Conservation (phyloP, 1,140 invertebrate genomes). For the Drosophila funebris region DNA sequence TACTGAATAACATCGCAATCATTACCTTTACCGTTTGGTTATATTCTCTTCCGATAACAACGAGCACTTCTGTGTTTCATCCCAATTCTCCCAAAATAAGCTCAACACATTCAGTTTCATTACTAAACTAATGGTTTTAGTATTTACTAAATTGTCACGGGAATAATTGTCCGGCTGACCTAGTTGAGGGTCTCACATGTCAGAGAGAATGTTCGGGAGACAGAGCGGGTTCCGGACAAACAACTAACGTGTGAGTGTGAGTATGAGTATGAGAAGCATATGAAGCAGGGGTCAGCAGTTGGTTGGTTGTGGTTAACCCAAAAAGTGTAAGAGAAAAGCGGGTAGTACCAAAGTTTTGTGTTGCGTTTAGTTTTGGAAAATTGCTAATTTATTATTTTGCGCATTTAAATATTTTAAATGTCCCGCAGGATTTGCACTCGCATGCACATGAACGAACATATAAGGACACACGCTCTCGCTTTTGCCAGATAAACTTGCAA, state of each 20-base stretch:
- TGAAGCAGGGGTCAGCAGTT: neutral
- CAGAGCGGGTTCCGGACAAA: neutral
- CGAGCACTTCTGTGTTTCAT: neutral
- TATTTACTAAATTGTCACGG: slow-evolving; percentile 46
- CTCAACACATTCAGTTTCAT: slow-evolving; percentile 5
- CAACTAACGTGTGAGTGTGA: no score
- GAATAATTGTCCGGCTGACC: slow-evolving; percentile 38
- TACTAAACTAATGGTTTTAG: slow-evolving; percentile 41
- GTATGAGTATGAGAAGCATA: neutral
- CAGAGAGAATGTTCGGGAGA: slow-evolving; percentile 30
- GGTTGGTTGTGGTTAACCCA: slow-evolving; percentile 1
- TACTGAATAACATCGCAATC: slow-evolving; percentile 7
- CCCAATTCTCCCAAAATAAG: neutral
- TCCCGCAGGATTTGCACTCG: slow-evolving; percentile 64
- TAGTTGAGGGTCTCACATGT: slow-evolving; percentile 48
- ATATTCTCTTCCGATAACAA: neutral
- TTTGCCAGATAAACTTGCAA: slow-evolving; percentile 69
- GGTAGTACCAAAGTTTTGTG: slow-evolving; percentile 35
- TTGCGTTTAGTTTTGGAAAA: slow-evolving; percentile 61
- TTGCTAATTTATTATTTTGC: slow-evolving; percentile 81
- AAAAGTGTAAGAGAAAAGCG: slow-evolving; percentile 10
- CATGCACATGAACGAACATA: slow-evolving; percentile 20
- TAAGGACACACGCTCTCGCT: neutral
- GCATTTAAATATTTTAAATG: slow-evolving; percentile 82
- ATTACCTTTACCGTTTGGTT: neutral